Base-by-base conservation (phyloP, 2,888 invertebrate genomes). In the Eremobia ochroleuca region DNA sequence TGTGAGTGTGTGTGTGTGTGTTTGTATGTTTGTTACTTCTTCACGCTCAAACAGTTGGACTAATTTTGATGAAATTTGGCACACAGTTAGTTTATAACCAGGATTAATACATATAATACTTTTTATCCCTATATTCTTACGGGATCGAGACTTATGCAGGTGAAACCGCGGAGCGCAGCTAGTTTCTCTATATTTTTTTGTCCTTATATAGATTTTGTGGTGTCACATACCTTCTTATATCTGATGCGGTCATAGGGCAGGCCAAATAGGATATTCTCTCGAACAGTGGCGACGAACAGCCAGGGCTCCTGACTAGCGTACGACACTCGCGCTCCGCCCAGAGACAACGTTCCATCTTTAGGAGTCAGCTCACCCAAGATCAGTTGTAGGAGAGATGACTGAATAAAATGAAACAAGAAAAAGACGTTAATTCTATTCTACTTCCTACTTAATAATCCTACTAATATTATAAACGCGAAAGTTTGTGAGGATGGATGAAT, bases 301-400 rank as follows among this genome's bases (percentile, higher is more conserved):
- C 99, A 99, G 0, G 99, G 98, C 87, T 98, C 98, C 93, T 98
- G 98, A 67, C 98, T 97, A 1, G 98, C 98, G 91, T 98, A 99
- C 0, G 98, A 97, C 13, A 98, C 91, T 0, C 93, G 94, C 0
- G 93, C 92, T 13, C 98, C 98, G 1, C 97, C 97, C 34, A 98
- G 93, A 8, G 96, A 93, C 65, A 98, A 91, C 0, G 95, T 95
- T 0, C 99, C 98, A 43, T 95, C 92, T 3, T 94, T 94, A 8
- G 97, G 94, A 6, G 97, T 97, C n/a, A 98, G 93, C 93, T 99
- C 99, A 18, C 98, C 97, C 82, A 99, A 95, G 34, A 99, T 97
- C 72, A 98, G 94, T 90, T 98, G 97, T 9, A 98, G 94, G 3
- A 98, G 91, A 0, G 98, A 97, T 65, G 97, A 97, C 97, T 98